phyloP scores from a whole-genome alignment of 2,888 invertebrate genomes.

The Pseudoips prasinana region DNA sequence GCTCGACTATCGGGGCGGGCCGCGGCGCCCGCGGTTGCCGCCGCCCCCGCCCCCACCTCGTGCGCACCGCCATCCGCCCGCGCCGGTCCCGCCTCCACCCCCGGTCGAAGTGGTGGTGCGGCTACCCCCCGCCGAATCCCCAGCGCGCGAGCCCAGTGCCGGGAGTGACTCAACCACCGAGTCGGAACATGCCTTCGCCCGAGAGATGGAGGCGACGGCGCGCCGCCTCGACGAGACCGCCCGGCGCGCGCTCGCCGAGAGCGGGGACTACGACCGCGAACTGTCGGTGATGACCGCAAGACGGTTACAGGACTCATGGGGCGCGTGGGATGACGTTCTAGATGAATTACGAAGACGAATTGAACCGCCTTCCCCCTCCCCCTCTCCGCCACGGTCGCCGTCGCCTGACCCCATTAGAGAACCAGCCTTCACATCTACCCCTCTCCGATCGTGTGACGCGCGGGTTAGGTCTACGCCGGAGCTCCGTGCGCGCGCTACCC shows the following conservation, averaged over 20 bases:
- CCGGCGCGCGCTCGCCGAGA: slow-evolving; percentile 70
- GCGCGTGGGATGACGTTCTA: slow-evolving; percentile 75
- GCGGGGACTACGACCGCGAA: slow-evolving; percentile 80
- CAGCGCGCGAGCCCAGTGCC: slow-evolving; percentile 68
- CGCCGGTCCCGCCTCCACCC: slow-evolving; percentile 50
- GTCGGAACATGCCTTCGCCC: slow-evolving; percentile 69
- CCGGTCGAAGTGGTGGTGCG: slow-evolving; percentile 42
- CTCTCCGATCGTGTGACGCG: slow-evolving; percentile 72
- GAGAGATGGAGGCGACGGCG: slow-evolving; percentile 74
- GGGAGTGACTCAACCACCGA: slow-evolving; percentile 75
- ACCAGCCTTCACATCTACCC: slow-evolving; percentile 81
- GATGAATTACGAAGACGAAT: slow-evolving; percentile 70
- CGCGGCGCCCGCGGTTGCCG: slow-evolving; percentile 63
- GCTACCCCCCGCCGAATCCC: slow-evolving; percentile 43
- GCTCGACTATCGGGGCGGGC: slow-evolving; percentile 77
- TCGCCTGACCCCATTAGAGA: slow-evolving; percentile 66
- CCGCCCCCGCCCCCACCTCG: slow-evolving; percentile 59
- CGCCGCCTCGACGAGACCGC: slow-evolving; percentile 68
- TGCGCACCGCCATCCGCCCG: slow-evolving; percentile 36
- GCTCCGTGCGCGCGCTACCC: slow-evolving; percentile 70
- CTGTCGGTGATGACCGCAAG: slow-evolving; percentile 80
- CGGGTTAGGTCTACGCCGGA: slow-evolving; percentile 84
- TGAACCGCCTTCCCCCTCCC: slow-evolving; percentile 61
- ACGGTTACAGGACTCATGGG: slow-evolving; percentile 74
- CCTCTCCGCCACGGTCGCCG: slow-evolving; percentile 67